These are phyloP conservation scores for Brachionus sp. DNA, from an alignment of 1,140 invertebrate species.

Conservation along the genomic window DNA sequence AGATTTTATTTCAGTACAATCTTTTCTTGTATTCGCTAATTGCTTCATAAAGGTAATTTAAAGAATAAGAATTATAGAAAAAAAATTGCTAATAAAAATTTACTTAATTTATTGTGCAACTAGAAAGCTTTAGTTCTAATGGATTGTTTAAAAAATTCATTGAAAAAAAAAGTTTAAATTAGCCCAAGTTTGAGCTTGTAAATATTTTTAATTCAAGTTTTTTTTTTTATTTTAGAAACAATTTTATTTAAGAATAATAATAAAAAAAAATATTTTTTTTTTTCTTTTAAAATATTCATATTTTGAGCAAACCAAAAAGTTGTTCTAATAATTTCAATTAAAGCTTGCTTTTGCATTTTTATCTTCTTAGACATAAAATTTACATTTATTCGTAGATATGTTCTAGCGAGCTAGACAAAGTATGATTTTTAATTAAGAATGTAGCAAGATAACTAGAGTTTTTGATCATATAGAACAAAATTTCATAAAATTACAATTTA, in stretches of 20 bases:
- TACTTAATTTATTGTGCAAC: neutral
- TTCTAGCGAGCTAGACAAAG: neutral
- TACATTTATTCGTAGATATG: neutral
- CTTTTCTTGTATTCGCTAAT: neutral
- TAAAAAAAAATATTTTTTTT: too few relatives aligned
- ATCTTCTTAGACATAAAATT: neutral
- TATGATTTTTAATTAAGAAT: neutral
- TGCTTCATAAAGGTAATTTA: neutral
- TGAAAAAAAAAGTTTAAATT: neutral
- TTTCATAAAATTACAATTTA: conserved; percentile 1
- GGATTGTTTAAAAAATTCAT: too few relatives aligned
- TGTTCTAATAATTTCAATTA: too few relatives aligned
- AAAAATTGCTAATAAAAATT: neutral
- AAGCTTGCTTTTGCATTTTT: neutral
- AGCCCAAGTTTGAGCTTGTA: neutral
- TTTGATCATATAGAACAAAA: neutral
- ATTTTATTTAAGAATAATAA: too few relatives aligned
- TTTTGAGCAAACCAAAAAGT: too few relatives aligned
- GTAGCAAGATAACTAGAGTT: neutral
- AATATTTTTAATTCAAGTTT: too few relatives aligned
- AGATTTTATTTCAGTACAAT: neutral
- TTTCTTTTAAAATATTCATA: too few relatives aligned
- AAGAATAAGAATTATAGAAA: neutral
- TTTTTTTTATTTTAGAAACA: neutral
- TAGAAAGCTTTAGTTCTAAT: neutral